phyloP scores from a whole-genome alignment of 2,113 vertebrate genomes.

The Glareola pratincola region DNA sequence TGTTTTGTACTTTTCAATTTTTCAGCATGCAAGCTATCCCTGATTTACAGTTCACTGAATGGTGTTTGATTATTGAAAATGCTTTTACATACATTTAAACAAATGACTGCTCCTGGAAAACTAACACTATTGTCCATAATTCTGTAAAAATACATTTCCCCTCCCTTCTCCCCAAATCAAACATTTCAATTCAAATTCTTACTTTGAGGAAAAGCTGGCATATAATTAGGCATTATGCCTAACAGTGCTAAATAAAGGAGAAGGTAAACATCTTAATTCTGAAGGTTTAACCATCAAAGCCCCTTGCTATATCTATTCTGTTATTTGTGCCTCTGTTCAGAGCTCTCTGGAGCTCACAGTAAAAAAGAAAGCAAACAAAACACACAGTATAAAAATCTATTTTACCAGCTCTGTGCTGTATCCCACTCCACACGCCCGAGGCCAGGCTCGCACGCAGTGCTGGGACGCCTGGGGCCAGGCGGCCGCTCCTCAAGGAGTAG shows the following conservation, averaged over 20 bases:
- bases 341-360: background rate
- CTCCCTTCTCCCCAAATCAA: conserved; percentile 43
- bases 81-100: conserved; percentile 56
- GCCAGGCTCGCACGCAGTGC: background rate
- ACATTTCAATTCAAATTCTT: conserved; percentile 55
- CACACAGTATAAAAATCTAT: background rate
- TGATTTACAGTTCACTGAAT: conserved; percentile 51
- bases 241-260: conserved; percentile 66
- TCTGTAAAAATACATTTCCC: conserved; percentile 50
- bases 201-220: conserved; percentile 60
- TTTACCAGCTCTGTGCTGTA: background rate
- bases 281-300: conserved; percentile 52
- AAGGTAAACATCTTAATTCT: conserved; percentile 67
- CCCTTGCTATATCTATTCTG: background rate
- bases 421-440: background rate
- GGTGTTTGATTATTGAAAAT: conserved; percentile 60
- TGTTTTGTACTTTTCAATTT: conserved; percentile 39
- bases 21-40: conserved; percentile 47
- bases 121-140: conserved; percentile 53
- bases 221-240: conserved; percentile 65
- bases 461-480: background rate
- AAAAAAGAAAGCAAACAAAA: background rate
- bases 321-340: background rate
- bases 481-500: background rate
- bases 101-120: conserved; percentile 57